A percentile compares a stretch with the other conserved stretches of the same genome.
These are phyloP conservation scores for Sebastes paucispinis DNA, from an alignment of 2,797 vertebrate genomes.

Conservation along the genomic window DNA sequence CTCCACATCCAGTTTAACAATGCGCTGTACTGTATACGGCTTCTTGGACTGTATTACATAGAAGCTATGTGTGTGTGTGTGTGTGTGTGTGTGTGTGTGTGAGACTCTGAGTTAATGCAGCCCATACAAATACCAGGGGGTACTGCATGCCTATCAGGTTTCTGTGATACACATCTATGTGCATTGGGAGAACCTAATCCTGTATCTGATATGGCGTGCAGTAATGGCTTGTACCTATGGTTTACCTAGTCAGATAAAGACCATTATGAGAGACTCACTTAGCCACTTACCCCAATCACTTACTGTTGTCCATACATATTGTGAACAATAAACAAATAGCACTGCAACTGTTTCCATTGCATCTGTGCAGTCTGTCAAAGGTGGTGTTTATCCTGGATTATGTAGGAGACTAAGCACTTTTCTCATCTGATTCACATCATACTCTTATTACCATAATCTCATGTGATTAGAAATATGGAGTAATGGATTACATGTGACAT, in stretches of 20 bases:
- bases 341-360: neutral
- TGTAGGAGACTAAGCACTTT: neutral
- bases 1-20: neutral
- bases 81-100: neutral
- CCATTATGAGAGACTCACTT: slow-evolving; percentile 36
- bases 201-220: slow-evolving; percentile 48
- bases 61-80: neutral
- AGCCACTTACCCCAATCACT: slow-evolving; percentile 17
- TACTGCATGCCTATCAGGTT: slow-evolving; percentile 48
- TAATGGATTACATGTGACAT: slow-evolving; percentile 8
- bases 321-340: neutral
- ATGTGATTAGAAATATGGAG: slow-evolving; percentile 12
- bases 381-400: neutral
- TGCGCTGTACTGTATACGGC: neutral
- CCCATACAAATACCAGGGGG: slow-evolving; percentile 24
- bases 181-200: slow-evolving; percentile 56
- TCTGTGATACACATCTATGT: slow-evolving; percentile 63
- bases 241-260: slow-evolving; percentile 46
- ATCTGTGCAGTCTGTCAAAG: neutral
- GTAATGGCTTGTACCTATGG: slow-evolving; percentile 53
- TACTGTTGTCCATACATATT: neutral
- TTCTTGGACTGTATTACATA: neutral
- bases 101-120: slow-evolving; percentile 14
- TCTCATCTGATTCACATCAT: neutral
- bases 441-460: slow-evolving; percentile 2